Evolutionary conservation across 2,797 vertebrate genomes (phyloP).

Genomic region (Stomatorhinus walkeri): DNA sequence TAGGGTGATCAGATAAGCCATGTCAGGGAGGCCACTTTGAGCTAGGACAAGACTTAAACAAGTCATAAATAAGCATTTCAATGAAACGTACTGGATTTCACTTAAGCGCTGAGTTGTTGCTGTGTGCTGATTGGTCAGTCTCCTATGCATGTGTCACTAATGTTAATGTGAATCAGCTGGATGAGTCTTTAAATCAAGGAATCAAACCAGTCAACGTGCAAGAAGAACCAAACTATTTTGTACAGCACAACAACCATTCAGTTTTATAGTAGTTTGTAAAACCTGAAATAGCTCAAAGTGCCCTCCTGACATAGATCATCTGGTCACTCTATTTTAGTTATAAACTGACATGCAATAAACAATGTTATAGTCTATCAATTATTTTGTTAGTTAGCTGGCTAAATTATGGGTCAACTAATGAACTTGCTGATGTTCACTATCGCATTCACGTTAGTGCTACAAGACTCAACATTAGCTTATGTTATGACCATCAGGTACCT

Average conservation of each 20-base stretch:
- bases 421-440: neutral
- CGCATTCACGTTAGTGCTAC: neutral
- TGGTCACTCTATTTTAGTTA: neutral
- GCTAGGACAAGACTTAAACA: neutral
- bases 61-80: neutral
- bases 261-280: neutral
- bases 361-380: neutral
- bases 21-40: neutral
- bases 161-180: neutral
- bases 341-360: neutral
- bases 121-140: neutral
- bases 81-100: neutral
- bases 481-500: neutral
- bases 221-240: neutral
- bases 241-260: neutral
- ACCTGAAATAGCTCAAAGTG: neutral
- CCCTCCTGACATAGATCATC: neutral
- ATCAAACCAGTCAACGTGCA: neutral
- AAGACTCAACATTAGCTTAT: neutral
- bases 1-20: neutral
- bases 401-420: neutral
- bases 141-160: neutral
- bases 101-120: neutral
- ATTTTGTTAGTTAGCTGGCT: neutral
- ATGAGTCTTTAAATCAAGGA: neutral